These are phyloP conservation scores for Nymphicus hollandicus DNA, from an alignment of 2,113 vertebrate species.

Conservation along the genomic window DNA sequence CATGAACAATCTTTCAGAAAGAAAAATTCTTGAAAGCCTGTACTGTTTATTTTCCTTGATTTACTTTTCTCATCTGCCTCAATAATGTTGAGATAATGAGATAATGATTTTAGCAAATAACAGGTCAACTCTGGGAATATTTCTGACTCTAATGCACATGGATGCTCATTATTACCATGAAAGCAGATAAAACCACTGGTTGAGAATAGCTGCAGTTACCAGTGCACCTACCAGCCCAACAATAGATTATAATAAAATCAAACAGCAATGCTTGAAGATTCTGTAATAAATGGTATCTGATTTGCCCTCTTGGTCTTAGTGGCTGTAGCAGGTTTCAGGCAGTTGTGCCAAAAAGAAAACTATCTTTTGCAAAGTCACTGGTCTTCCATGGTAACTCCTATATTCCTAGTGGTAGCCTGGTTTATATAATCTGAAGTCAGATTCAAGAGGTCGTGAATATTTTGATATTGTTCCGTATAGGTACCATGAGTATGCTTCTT, in stretches of 20 bases:
- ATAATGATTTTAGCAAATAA: neutral
- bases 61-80: neutral
- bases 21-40: neutral
- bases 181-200: neutral
- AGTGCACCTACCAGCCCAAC: neutral
- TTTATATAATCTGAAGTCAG: neutral
- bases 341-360: neutral
- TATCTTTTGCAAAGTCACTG: neutral
- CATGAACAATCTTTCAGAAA: neutral
- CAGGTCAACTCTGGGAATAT: neutral
- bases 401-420: neutral
- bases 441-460: neutral
- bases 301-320: neutral
- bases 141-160: neutral
- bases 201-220: neutral
- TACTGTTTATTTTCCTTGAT: neutral
- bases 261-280: neutral
- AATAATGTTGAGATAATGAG: neutral
- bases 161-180: neutral
- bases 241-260: neutral
- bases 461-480: neutral
- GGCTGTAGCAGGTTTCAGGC: neutral
- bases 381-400: neutral
- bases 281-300: neutral
- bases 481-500: neutral